Percentiles rank a stretch among this genome's conserved stretches.
Conservation (phyloP, 1,140 invertebrate species). For the Paramacrobiotus metropolitanus region DNA sequence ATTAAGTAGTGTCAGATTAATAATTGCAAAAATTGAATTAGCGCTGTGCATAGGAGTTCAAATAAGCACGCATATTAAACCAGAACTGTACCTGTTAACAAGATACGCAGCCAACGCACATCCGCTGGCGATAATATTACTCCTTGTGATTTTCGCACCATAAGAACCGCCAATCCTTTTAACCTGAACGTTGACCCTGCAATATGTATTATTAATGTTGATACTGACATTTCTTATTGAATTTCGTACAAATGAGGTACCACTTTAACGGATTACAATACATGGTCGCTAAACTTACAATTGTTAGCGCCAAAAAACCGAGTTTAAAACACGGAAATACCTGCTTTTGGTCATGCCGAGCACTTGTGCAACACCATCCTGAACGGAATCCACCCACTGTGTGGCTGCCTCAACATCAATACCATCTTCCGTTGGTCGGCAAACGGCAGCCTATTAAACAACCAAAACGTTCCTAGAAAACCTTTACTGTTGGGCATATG, state of each 20-base stretch:
- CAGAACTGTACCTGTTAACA: not conserved
- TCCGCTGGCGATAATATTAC: conserved; percentile 6
- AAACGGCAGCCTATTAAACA: not conserved
- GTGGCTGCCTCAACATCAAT: conserved; percentile 48
- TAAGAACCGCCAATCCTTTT: conserved; percentile 12
- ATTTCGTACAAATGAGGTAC: too few species aligned
- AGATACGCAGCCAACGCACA: not conserved
- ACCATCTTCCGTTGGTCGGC: conserved; percentile 28
- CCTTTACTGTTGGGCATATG: not conserved
- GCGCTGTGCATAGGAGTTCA: too few species aligned
- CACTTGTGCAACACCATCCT: not conserved
- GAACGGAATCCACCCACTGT: conserved; percentile 38
- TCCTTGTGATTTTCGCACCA: conserved; percentile 1
- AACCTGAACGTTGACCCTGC: conserved; percentile 11
- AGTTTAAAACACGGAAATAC: not conserved
- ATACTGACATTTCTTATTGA: not conserved
- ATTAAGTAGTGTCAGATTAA: not conserved
- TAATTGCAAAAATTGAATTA: not conserved
- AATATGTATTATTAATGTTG: not conserved
- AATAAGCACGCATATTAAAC: not conserved
- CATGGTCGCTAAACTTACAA: not conserved
- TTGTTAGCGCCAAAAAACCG: not conserved
- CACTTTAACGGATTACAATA: too few species aligned
- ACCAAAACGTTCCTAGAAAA: not conserved
- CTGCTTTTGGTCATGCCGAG: not conserved